Conservation (phyloP, 2,888 invertebrate genomes). For the Scaptomyza polygonia region DNA sequence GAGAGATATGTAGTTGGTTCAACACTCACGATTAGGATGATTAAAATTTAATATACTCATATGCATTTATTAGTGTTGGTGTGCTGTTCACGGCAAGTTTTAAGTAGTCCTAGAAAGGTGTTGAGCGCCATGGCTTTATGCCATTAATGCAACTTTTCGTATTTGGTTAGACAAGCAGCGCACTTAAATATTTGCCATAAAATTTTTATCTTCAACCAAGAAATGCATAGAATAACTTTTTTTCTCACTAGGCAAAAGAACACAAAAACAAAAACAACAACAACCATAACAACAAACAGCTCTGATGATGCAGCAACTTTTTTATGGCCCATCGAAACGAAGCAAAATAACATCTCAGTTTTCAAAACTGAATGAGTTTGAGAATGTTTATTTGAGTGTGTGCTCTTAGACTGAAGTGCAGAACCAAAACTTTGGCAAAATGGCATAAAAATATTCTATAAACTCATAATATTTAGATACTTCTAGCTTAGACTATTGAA, state of each 20-base stretch:
- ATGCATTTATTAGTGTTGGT: constrained; percentile 3
- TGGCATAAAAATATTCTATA: constrained; percentile 32
- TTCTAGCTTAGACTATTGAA: constrained; percentile 25
- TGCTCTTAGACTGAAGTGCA: constrained; percentile 16
- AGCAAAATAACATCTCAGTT: constrained; percentile 61
- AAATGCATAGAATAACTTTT: constrained; percentile 65
- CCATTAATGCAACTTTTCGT: constrained; percentile 56
- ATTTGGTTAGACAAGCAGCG: constrained; percentile 36
- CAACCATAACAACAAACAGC: constrained; percentile 17
- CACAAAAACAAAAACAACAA: constrained; percentile 1
- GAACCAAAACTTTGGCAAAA: constrained; percentile 28
- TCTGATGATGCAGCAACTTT: constrained; percentile 71
- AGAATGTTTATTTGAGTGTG: constrained; percentile 2
- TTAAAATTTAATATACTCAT: constrained; percentile 49
- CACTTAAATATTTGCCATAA: constrained; percentile 69
- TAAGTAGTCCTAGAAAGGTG: constrained; percentile 55
- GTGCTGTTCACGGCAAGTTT: constrained; percentile 25
- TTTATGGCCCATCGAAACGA: constrained; percentile 49
- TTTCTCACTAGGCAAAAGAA: constrained; percentile 47
- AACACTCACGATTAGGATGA: constrained; percentile 43
- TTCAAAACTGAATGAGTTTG: constrained; percentile 20
- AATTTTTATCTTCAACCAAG: constrained; percentile 30
- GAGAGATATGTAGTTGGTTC: constrained; percentile 4
- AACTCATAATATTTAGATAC: constrained; percentile 30
- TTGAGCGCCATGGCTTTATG: constrained; percentile 44